Evolutionary conservation across 2,113 vertebrate species (phyloP).

Genomic region (Pachypanchax playfairii): DNA sequence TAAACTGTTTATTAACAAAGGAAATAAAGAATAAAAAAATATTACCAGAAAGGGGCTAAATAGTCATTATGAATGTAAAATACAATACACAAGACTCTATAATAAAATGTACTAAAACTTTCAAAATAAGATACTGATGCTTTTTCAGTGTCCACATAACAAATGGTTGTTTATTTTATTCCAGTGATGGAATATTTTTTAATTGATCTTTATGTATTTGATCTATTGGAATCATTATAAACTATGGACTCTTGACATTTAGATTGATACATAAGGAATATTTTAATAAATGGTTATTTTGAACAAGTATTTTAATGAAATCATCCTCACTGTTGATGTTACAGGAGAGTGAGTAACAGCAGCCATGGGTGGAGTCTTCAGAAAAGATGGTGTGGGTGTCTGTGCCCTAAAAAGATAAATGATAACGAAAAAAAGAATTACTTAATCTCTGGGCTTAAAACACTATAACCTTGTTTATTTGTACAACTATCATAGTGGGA

Average conservation of each 20-base stretch:
- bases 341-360: conserved; percentile 54
- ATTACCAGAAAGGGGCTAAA: background rate
- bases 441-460: no score
- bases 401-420: conserved; percentile 36
- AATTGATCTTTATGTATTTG: no score
- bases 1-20: background rate
- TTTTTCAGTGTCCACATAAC: background rate
- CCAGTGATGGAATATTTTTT: no score
- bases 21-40: background rate
- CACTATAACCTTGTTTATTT: no score
- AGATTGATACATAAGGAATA: no score
- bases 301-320: no score
- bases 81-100: no score
- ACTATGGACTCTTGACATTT: no score
- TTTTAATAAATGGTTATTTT: no score
- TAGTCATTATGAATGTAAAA: no score
- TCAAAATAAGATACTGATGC: background rate
- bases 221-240: no score
- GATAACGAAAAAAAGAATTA: background rate
- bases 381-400: conserved; percentile 65
- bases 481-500: no score
- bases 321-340: conserved; percentile 51
- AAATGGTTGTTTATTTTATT: background rate
- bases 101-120: background rate
- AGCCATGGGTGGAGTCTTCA: conserved; percentile 72